phyloP scores from a whole-genome alignment of 1,140 invertebrate genomes.

The Papilio dardanus region DNA sequence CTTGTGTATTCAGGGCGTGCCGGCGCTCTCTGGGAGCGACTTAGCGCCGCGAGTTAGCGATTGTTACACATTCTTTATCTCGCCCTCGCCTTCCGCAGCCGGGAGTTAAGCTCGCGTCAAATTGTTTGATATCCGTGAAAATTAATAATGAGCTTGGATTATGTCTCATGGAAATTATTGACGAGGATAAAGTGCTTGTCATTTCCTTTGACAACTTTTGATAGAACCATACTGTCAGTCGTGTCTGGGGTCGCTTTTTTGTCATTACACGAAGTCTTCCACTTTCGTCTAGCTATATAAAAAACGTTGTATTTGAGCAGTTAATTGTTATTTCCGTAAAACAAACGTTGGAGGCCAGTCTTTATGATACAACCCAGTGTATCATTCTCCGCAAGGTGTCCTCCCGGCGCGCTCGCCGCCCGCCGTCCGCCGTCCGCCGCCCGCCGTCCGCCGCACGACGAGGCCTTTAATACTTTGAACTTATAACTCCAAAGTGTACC shows the following conservation, averaged over 20 bases:
- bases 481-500: no score
- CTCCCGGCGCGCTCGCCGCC: background rate
- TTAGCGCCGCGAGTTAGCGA: slow-evolving; percentile 27
- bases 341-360: background rate
- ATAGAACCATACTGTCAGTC: no score
- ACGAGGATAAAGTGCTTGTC: background rate
- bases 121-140: slow-evolving; percentile 24
- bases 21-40: background rate
- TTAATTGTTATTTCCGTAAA: slow-evolving; percentile 13
- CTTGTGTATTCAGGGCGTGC: slow-evolving; percentile 23
- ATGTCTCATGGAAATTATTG: background rate
- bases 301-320: background rate
- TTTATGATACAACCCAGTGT: slow-evolving; percentile 26
- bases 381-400: slow-evolving; percentile 18
- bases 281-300: background rate
- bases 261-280: background rate
- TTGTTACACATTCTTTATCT: slow-evolving; percentile 24
- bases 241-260: background rate
- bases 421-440: no score
- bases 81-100: background rate
- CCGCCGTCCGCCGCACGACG: no score
- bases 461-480: no score
- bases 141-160: slow-evolving; percentile 16
- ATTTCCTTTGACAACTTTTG: background rate
- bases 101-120: slow-evolving; percentile 11